phyloP scores from a whole-genome alignment of 2,888 invertebrate genomes.

The Drosophila emarginata region DNA sequence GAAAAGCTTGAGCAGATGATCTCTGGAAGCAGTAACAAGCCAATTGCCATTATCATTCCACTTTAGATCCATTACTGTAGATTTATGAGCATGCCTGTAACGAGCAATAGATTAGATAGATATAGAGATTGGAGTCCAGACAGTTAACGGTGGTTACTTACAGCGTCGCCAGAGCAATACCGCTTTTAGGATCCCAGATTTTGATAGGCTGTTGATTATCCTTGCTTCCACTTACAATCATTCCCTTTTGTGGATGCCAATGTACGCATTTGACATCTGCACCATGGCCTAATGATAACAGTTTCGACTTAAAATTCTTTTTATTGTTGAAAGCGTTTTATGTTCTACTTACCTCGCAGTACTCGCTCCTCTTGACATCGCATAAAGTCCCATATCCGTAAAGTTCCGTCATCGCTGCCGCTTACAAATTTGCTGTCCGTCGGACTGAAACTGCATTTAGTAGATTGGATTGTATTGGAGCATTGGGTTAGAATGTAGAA shows the following conservation, averaged over 20 bases:
- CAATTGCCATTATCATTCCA: slow-evolving; percentile 99
- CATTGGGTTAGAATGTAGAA: slow-evolving; percentile 57
- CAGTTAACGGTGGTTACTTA: slow-evolving; percentile 82
- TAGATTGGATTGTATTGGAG: slow-evolving; percentile 55
- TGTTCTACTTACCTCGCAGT: slow-evolving; percentile 86
- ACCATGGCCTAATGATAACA: slow-evolving; percentile 89
- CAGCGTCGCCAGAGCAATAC: slow-evolving; percentile 96
- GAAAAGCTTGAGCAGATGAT: slow-evolving; percentile 98
- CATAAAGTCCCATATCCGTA: slow-evolving; percentile 99
- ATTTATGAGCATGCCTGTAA: slow-evolving; percentile 97
- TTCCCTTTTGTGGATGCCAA: slow-evolving; percentile 99
- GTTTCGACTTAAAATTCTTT: not conserved
- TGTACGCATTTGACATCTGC: slow-evolving; percentile 99
- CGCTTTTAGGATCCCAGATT: slow-evolving; percentile 99
- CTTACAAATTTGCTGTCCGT: slow-evolving; percentile 99
- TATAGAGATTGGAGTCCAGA: not conserved
- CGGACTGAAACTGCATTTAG: slow-evolving; percentile 94
- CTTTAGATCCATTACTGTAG: slow-evolving; percentile 99
- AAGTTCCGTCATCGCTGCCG: slow-evolving; percentile 99
- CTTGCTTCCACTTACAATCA: slow-evolving; percentile 99
- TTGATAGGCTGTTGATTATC: slow-evolving; percentile 99
- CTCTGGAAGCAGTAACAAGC: slow-evolving; percentile 98
- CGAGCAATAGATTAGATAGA: not conserved
- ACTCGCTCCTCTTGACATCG: slow-evolving; percentile 98
- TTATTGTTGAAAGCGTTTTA: not conserved